Conservation (phyloP, 2,888 invertebrate genomes). For the Acronicta leporina region DNA sequence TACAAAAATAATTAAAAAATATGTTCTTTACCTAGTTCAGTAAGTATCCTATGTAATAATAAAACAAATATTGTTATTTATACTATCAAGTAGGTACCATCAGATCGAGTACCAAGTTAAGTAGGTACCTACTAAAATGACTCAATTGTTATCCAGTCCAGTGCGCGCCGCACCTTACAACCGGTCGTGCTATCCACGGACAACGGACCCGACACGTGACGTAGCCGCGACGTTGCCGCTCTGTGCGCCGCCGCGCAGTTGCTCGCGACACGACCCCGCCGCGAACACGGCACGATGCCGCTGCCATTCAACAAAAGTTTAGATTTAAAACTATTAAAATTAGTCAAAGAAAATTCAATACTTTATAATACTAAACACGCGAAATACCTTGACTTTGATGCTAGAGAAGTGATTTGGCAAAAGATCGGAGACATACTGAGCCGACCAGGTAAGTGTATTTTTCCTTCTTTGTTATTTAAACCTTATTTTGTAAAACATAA, state of each 20-base stretch:
- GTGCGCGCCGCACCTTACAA: conserved; percentile 33
- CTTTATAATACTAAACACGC: conserved; percentile 75
- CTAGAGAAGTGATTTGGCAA: conserved; percentile 80
- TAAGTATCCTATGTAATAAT: too few species aligned
- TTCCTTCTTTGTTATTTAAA: conserved; percentile 4
- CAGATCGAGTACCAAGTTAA: too few species aligned
- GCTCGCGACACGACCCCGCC: conserved; percentile 43
- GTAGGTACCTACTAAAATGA: too few species aligned
- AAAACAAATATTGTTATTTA: too few species aligned
- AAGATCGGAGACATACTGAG: conserved; percentile 78
- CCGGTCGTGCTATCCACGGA: conserved; percentile 46
- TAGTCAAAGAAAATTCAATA: conserved; percentile 75
- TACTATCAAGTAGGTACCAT: too few species aligned
- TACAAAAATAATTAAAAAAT: too few species aligned
- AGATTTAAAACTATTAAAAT: conserved; percentile 72
- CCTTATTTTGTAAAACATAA: not conserved
- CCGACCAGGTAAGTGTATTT: conserved; percentile 73
- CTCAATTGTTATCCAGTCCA: conserved; percentile 15
- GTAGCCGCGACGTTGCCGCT: conserved; percentile 63
- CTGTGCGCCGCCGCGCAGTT: conserved; percentile 52
- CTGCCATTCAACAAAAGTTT: conserved; percentile 74
- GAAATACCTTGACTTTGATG: conserved; percentile 75
- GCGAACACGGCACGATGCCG: conserved; percentile 69
- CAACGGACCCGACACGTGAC: conserved; percentile 48
- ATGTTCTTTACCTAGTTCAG: too few species aligned